These are phyloP conservation scores for Pyrochroa serraticornis DNA, from an alignment of 2,888 invertebrate genomes.

Conservation along the genomic window DNA sequence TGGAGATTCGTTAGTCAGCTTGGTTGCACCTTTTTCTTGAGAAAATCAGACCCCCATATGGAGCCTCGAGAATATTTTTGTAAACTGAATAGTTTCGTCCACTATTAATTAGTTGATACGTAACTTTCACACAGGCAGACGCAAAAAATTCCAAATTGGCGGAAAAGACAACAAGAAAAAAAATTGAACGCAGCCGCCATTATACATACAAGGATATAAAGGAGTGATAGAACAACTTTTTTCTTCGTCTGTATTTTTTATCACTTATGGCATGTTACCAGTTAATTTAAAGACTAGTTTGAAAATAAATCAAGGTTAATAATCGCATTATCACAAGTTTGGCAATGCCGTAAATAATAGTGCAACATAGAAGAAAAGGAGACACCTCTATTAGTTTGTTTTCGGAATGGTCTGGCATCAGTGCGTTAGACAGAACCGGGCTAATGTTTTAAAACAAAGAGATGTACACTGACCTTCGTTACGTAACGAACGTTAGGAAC, in stretches of 20 bases:
- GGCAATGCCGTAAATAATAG: neutral
- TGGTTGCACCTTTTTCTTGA: too few relatives aligned
- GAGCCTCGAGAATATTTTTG: too few relatives aligned
- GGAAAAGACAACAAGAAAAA: too few relatives aligned
- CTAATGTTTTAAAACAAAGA: constrained; percentile 5
- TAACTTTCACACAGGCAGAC: too few relatives aligned
- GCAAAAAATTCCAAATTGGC: too few relatives aligned
- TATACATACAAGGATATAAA: neutral
- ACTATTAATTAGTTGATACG: too few relatives aligned
- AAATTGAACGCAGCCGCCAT: too few relatives aligned
- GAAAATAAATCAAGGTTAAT: constrained; percentile 22
- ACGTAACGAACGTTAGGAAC: constrained; percentile 3
- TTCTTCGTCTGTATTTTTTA: constrained; percentile 15
- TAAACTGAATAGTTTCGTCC: too few relatives aligned
- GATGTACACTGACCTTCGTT: constrained; percentile 13
- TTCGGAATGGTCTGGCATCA: neutral
- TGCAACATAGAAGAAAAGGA: neutral
- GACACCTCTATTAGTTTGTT: too few relatives aligned
- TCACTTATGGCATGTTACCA: neutral
- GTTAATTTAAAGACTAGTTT: constrained; percentile 5
- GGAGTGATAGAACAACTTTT: constrained; percentile 10
- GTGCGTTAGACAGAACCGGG: neutral
- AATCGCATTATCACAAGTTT: constrained; percentile 14
- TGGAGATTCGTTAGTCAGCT: too few relatives aligned
- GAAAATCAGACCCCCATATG: too few relatives aligned